These are phyloP conservation scores for Verasper variegatus DNA, from an alignment of 2,113 vertebrate genomes.

Conservation along the genomic window DNA sequence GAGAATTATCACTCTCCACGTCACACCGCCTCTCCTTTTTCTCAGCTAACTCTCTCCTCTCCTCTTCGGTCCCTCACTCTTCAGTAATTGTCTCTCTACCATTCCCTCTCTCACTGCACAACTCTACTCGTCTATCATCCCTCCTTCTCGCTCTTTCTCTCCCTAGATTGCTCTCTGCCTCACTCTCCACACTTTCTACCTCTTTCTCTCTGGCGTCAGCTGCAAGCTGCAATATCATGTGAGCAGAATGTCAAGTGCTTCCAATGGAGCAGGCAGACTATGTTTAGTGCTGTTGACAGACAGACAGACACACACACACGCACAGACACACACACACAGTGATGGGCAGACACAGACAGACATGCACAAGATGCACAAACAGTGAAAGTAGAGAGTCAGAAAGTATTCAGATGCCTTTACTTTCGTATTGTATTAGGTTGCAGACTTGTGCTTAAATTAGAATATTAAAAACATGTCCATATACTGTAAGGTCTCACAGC, in stretches of 20 bases:
- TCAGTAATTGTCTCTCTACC: conserved; percentile 18
- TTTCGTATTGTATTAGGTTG: no score
- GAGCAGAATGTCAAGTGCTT: conserved; percentile 75
- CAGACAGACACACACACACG: conserved; percentile 24
- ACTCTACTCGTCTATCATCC: conserved; percentile 30
- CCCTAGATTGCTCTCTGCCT: conserved; percentile 12
- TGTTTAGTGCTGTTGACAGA: conserved; percentile 46
- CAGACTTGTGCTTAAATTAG: no score
- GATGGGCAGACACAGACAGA: background rate
- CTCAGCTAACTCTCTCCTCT: conserved; percentile 8
- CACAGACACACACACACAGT: background rate
- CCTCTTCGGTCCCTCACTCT: conserved; percentile 2
- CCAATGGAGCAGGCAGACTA: conserved; percentile 28
- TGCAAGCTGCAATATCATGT: conserved; percentile 68
- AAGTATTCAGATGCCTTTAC: no score
- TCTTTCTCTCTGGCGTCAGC: conserved; percentile 42
- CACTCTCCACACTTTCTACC: conserved; percentile 20
- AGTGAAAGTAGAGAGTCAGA: no score
- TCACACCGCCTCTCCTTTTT: conserved; percentile 39
- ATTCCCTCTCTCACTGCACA: conserved; percentile 18
- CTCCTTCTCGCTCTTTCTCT: conserved; percentile 25
- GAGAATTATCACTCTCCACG: conserved; percentile 36
- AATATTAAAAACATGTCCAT: no score
- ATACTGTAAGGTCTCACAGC: no score
- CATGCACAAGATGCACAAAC: background rate